phyloP scores from a whole-genome alignment of 2,888 invertebrate species.

The Caenorhabditis wallacei region DNA sequence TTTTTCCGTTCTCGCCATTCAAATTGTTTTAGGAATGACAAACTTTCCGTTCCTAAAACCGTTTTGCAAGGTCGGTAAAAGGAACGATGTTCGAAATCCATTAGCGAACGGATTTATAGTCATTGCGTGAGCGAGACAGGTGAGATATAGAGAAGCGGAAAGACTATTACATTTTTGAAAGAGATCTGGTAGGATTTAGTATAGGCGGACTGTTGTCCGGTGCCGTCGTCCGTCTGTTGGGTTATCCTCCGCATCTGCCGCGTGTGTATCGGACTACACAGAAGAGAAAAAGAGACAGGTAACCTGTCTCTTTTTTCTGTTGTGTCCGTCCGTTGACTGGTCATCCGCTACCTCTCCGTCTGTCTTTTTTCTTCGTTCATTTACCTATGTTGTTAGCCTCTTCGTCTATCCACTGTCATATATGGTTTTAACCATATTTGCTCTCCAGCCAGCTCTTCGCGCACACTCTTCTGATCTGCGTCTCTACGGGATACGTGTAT shows the following conservation, averaged over 20 bases:
- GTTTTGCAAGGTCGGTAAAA: constrained; percentile 41
- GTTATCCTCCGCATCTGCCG: constrained; percentile 39
- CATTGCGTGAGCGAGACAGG: neutral
- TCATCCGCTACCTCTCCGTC: constrained; percentile 60
- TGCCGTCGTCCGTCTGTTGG: constrained; percentile 53
- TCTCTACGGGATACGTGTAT: constrained; percentile 34
- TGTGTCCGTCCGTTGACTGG: constrained; percentile 49
- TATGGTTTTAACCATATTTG: constrained; percentile 65
- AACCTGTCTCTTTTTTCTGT: constrained; percentile 53
- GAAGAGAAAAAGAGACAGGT: constrained; percentile 26
- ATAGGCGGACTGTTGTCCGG: constrained; percentile 34
- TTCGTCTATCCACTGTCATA: constrained; percentile 59
- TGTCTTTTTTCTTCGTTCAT: constrained; percentile 49
- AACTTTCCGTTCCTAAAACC: constrained; percentile 38
- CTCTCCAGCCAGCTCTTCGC: constrained; percentile 64
- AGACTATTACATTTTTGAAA: constrained; percentile 41
- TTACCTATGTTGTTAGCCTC: constrained; percentile 64
- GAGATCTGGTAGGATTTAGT: constrained; percentile 48
- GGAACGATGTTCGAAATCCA: constrained; percentile 37
- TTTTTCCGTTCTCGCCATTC: constrained; percentile 25
- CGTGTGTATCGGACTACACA: constrained; percentile 43
- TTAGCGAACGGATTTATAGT: constrained; percentile 52
- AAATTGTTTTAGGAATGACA: constrained; percentile 17
- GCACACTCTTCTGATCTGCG: constrained; percentile 59
- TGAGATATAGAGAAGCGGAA: constrained; percentile 11